Evolutionary conservation across 2,888 invertebrate species (phyloP).

Genomic region (Cheilosia vulpina): DNA sequence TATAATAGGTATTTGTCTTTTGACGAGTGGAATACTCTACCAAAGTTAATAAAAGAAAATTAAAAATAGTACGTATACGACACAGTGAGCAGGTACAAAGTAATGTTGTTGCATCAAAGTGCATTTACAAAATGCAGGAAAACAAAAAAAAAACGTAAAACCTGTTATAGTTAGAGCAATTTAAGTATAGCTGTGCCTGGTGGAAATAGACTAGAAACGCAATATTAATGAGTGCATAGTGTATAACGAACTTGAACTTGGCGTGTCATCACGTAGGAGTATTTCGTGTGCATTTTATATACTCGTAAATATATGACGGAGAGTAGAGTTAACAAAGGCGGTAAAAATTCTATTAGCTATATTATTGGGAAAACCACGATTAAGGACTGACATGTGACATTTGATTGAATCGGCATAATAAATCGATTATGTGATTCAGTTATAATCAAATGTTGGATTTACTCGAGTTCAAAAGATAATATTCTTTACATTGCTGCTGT

Average conservation of each 20-base stretch:
- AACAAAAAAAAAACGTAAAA: not conserved
- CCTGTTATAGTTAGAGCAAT: not conserved
- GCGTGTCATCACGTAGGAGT: constrained; percentile 1
- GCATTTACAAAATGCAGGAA: not conserved
- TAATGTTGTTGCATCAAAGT: not conserved
- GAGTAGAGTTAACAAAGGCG: too few species aligned
- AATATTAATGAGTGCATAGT: not conserved
- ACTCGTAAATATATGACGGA: too few species aligned
- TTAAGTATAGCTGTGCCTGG: not conserved
- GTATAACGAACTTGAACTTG: constrained; percentile 9
- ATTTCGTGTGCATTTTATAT: not conserved
- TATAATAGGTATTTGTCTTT: constrained; percentile 1
- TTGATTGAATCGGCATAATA: not conserved
- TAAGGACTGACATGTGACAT: constrained; percentile 3
- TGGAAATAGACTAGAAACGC: constrained; percentile 1
- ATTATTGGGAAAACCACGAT: not conserved
- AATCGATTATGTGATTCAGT: constrained; percentile 22
- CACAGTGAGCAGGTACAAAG: not conserved
- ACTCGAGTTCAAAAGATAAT: constrained; percentile 7
- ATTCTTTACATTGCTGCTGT: not conserved
- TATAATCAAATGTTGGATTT: not conserved
- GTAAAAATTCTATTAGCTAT: not conserved
- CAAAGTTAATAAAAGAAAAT: not conserved
- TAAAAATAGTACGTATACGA: constrained; percentile 17
- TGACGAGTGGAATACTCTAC: not conserved